Percentiles rank a stretch among this genome's conserved stretches.
phyloP scores from a whole-genome alignment of 2,797 vertebrate species.

The Trachurus trachurus region DNA sequence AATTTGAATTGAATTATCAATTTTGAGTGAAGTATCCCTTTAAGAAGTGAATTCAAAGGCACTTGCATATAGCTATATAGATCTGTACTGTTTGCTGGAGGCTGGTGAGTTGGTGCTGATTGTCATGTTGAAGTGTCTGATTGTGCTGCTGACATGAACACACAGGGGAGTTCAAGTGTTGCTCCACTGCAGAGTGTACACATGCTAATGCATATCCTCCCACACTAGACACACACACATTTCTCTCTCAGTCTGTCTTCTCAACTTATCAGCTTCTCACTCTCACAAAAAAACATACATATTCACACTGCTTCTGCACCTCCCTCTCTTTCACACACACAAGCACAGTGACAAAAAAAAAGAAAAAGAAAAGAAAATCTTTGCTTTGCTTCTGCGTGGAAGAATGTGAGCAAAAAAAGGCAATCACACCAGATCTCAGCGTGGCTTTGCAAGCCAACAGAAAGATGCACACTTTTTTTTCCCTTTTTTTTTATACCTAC shows the following conservation, averaged over 20 bases:
- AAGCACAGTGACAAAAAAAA: constrained; percentile 10
- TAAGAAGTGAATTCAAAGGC: background rate
- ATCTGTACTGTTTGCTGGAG: background rate
- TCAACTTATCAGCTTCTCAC: constrained; percentile 36
- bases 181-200: constrained; percentile 2
- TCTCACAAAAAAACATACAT: constrained; percentile 33
- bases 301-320: background rate
- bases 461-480: constrained; percentile 24
- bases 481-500: constrained; percentile 40
- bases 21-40: background rate
- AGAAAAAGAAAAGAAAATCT: constrained; percentile 40
- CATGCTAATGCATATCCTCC: constrained; percentile 34
- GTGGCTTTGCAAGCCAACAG: constrained; percentile 17
- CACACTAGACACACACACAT: constrained; percentile 6
- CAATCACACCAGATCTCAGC: constrained; percentile 21
- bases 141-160: constrained; percentile 30
- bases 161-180: constrained; percentile 46
- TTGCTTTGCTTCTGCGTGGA: background rate
- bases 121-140: constrained; percentile 36
- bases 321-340: constrained; percentile 6
- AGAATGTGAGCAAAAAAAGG: background rate
- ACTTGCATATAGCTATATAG: background rate
- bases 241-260: constrained; percentile 41
- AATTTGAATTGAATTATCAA: too few relatives aligned
- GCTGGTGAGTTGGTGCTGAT: constrained; percentile 13